Evolutionary conservation across 35 echinoderm and acorn worm species (phyloP), one percentile per base, ranked within the genome.

Genomic region (Lytechinus variegatus): DNA sequence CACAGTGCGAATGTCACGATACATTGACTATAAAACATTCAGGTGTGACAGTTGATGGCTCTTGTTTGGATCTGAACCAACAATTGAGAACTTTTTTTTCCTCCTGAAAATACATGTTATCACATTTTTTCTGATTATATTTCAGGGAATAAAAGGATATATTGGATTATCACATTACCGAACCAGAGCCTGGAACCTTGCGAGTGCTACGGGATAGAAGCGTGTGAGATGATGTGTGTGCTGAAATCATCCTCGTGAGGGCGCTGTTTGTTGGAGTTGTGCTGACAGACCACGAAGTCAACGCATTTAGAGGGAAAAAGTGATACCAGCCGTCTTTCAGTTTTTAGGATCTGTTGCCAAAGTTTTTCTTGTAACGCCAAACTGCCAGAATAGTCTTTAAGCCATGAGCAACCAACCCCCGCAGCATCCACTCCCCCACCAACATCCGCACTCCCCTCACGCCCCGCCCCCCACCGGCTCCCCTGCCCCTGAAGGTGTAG

Each of bases 401-500:
- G n/a, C 28, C 53, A 93, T 93, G 92, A 93, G 92, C 16, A 93
- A 93, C n/a, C 92, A 93, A 44, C 92, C 92, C n/a, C 92, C 92
- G 5, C 92, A 93, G 92, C 92, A 93, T 6, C 92, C 92, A 13
- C 5, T 53, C 54, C 92, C 92, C 27, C 92, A 55, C 92, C 92
- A 54, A 10, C 92, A 93, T 27, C 92, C 92, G 19, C 92, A 93
- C 92, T 57, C 92, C 13, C 92, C 92, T 54, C 92, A 93, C 27
- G 53, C 52, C 53, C 53, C 92, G 12, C 92, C 92, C 13, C 92
- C 92, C 55, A 93, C 92, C 53, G 24, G 92, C 92, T 93, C 92
- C 92, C 92, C 92, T 93, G 92, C 92, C 6, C 92, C 92, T n/a
- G 92, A 93, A 9, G 92, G 92, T 93, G 92, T 93, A 54, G 92